Conservation (phyloP, 2,797 vertebrate species). For the Luscinia megarhynchos region DNA sequence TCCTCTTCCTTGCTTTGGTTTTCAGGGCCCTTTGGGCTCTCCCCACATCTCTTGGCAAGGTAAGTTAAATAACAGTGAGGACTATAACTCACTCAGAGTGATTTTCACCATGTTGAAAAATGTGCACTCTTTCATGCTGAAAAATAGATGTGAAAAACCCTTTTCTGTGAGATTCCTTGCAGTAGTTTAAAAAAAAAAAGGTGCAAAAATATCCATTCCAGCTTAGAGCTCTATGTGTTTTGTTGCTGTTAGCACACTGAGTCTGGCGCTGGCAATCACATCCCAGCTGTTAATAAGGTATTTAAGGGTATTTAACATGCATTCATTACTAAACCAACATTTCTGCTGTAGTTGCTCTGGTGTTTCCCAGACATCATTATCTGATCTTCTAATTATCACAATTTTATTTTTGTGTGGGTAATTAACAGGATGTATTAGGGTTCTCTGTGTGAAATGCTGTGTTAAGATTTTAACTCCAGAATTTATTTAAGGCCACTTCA, state of each 20-base stretch:
- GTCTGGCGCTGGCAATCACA: background rate
- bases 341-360: background rate
- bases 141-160: background rate
- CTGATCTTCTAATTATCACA: conserved; percentile 30
- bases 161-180: background rate
- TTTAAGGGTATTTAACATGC: background rate
- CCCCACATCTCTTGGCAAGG: background rate
- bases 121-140: background rate
- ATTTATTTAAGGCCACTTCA: background rate
- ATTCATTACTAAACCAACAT: conserved; percentile 31
- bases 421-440: background rate
- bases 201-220: background rate
- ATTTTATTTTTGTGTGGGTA: background rate
- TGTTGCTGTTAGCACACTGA: background rate
- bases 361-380: conserved; percentile 27
- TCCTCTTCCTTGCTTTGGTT: background rate
- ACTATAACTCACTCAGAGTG: background rate
- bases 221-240: background rate
- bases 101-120: background rate
- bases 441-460: background rate
- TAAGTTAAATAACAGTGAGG: background rate
- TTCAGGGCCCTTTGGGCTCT: background rate
- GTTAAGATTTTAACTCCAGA: background rate
- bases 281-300: conserved; percentile 11
- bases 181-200: background rate